A percentile compares a stretch with the other conserved stretches of the same genome.
These are phyloP conservation scores for Callopanchax toddi DNA, from an alignment of 2,113 vertebrate genomes.

Conservation along the genomic window DNA sequence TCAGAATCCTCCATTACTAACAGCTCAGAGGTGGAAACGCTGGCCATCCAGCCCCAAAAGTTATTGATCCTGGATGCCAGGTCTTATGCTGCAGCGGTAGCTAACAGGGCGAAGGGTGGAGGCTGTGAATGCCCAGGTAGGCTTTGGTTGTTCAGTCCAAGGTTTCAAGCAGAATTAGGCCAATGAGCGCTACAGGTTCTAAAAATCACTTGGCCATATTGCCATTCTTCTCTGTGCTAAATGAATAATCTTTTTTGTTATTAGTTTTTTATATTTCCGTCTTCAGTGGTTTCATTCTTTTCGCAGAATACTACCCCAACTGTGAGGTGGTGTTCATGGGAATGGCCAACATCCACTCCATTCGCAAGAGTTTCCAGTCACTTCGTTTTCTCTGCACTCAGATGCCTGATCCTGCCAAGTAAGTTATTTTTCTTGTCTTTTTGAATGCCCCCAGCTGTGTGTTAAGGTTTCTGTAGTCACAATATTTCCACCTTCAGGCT, in stretches of 20 bases:
- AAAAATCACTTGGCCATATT: conserved; percentile 10
- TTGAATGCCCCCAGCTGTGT: conserved; percentile 15
- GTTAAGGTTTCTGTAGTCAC: background rate
- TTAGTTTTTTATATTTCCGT: background rate
- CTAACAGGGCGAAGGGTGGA: conserved; percentile 96
- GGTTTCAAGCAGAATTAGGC: conserved; percentile 11
- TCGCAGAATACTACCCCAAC: conserved; percentile 96
- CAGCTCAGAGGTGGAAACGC: conserved; percentile 86
- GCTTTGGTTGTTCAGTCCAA: background rate
- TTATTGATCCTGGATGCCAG: conserved; percentile 94
- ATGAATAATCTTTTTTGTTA: conserved; percentile 18
- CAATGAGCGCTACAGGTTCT: conserved; percentile 4
- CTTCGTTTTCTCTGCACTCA: conserved; percentile 95
- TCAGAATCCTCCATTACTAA: conserved; percentile 92
- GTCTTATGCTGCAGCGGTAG: conserved; percentile 95
- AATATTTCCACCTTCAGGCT: background rate
- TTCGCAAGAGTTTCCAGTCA: conserved; percentile 98
- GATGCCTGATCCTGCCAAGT: conserved; percentile 98
- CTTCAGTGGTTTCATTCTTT: background rate
- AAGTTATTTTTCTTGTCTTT: conserved; percentile 64
- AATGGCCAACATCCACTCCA: conserved; percentile 99
- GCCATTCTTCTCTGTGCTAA: conserved; percentile 10
- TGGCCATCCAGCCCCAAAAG: conserved; percentile 89
- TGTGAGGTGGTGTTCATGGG: conserved; percentile 99
- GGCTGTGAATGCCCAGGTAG: conserved; percentile 97